Evolutionary conservation across 2,797 vertebrate species (phyloP), one percentile per base, ranked within the genome.

Genomic region (Gallinago stenura): DNA sequence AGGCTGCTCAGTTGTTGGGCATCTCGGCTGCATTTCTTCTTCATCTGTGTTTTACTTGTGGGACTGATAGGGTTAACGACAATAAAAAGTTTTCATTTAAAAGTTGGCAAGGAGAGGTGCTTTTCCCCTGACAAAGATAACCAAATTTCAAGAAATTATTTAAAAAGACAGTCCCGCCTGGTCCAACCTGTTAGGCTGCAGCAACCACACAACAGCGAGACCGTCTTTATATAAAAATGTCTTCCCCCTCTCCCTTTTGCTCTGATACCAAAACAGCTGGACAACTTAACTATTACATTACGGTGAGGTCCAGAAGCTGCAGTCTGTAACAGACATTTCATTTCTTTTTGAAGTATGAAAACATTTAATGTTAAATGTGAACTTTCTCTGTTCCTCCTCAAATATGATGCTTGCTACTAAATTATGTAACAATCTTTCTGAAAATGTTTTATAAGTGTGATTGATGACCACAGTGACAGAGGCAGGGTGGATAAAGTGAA

Each of bases 111-210:
- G 65, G 54, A 79, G 53, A 77, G 25, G 43, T 66, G 43, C 28
- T 85, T 94, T 92, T 50, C 65, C 20, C 18, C 60, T 73, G 69
- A 62, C 45, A 95, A 83, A 87, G 69, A 65, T 69, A 90, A 85
- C 80, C 8, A 76, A 94, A 88, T 91, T 91, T 96, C 43, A 69
- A 86, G 12, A 82, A 91, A 31, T 89, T 81, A 68, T 90, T 95
- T 82, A 9, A 90, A 90, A 86, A 60, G 11, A 79, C 73, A 89
- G 54, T 62, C n/a, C 80, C 79, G 62, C 64, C 92, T 88, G 35
- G 70, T 64, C 77, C 43, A 76, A 70, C 83, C 73, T 88, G 85
- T 95, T 86, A 35, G 48, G 37, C 76, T 86, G 81, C 69, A 79
- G 31, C 61, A 85, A 60, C 37, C 3, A 12, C 8, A 18, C 26